Conservation (phyloP, 2,113 vertebrate species). For the Terrapene triunguis region DNA sequence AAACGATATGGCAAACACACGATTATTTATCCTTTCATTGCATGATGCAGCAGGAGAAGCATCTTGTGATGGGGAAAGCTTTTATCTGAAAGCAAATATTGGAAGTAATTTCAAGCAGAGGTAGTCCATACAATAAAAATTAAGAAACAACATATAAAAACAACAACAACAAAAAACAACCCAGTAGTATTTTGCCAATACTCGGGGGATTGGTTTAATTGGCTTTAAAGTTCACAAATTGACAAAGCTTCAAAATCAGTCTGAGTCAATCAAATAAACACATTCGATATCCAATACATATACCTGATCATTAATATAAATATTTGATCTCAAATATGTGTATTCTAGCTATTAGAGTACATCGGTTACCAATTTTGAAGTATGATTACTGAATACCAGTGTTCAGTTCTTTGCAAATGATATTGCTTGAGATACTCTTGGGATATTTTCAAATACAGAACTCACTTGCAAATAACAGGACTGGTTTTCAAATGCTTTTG, state of each 20-base stretch:
- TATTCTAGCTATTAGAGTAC: background rate
- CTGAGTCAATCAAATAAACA: background rate
- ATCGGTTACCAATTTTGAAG: background rate
- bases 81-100: conserved; percentile 26
- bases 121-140: background rate
- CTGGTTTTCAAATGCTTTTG: background rate
- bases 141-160: background rate
- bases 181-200: background rate
- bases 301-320: conserved; percentile 5
- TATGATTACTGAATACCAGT: background rate
- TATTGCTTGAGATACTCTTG: background rate
- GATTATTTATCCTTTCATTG: background rate
- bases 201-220: background rate
- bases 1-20: background rate
- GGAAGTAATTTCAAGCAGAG: conserved; percentile 3
- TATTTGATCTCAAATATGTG: background rate
- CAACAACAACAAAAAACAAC: background rate
- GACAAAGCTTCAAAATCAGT: background rate
- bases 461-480: background rate
- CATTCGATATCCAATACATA: background rate
- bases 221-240: background rate
- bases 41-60: background rate
- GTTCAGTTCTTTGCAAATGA: background rate
- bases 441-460: background rate
- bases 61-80: background rate